Evolutionary conservation across 2,888 invertebrate species (phyloP), one percentile per base, ranked within the genome.

Genomic region (Agrochola circellaris): DNA sequence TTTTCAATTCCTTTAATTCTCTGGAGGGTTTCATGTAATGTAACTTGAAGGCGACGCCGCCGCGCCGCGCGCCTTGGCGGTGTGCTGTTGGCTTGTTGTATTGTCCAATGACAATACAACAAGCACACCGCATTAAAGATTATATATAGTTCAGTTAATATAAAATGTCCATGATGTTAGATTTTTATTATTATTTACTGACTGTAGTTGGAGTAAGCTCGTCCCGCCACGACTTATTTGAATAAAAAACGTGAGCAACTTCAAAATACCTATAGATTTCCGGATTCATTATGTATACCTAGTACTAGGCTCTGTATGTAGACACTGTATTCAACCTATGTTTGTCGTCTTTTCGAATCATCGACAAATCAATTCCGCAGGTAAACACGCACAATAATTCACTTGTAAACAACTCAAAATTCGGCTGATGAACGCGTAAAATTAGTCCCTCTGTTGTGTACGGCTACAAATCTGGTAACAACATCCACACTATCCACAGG

Each of bases 1-100:
- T 45, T 85, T 82, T 67, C 82, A 68, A 79, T 87, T 73, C 62
- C 79, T 81, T 77, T 71, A 76, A 77, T 73, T 60, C 64, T 58
- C 76, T 20, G 15, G 38, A 60, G 58, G 42, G 23, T 70, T 58
- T 3, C 34, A 73, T 38, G 61, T 56, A 45, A 75, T 73, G 45
- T 66, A 56, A n/a, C 42, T 69, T 34, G 13, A n/a, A 42, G 60
- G 38, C 15, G 45, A 23, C 26, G 17, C 26, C 13, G 30, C 48
- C 30, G 15, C 20, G 13, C 34, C 17, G 30, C 34, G 34, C 34
- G 34, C 34, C 4, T 2, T 38, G 45, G 20, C 17, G 17, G 11
- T 30, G 3, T n/a, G 8, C n/a, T n/a, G n/a, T n/a, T n/a, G n/a
- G n/a, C 6, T 56, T 62, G 48, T 38, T 60, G 69, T 66, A 17